Percentiles rank a stretch among this genome's conserved stretches.
Conservation (phyloP, 2,888 invertebrate genomes). For the Strigamia transsilvanica region DNA sequence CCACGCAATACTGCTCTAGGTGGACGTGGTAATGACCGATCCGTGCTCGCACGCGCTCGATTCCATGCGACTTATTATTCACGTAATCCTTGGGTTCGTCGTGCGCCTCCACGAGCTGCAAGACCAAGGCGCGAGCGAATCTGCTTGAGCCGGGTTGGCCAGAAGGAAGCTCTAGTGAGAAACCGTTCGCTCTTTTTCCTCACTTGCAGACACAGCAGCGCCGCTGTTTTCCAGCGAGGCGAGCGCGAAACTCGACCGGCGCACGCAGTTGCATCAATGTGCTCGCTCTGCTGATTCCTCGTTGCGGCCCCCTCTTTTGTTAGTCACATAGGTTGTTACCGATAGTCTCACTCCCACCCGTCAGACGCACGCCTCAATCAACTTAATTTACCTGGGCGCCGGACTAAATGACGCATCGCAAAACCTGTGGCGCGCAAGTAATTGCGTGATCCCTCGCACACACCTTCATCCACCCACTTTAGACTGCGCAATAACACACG, state of each 20-base stretch:
- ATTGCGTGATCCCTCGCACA: slow-evolving; percentile 33
- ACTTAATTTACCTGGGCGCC: slow-evolving; percentile 54
- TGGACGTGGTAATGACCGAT: not conserved
- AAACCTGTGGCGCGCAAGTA: slow-evolving; percentile 51
- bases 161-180: slow-evolving; percentile 13
- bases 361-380: slow-evolving; percentile 51
- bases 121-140: slow-evolving; percentile 1
- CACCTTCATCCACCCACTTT: slow-evolving; percentile 11
- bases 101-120: not conserved
- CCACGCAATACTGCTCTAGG: not conserved
- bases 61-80: slow-evolving; percentile 16
- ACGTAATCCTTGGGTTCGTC: slow-evolving; percentile 23
- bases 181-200: slow-evolving; percentile 29
- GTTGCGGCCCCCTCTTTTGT: not conserved
- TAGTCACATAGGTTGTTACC: slow-evolving; percentile 39
- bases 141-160: not conserved
- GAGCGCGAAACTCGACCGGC: not conserved
- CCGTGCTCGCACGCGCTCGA: not conserved
- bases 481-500: not conserved
- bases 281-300: not conserved
- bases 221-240: slow-evolving; percentile 40
- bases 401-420: slow-evolving; percentile 52
- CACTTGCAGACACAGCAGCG: slow-evolving; percentile 1
- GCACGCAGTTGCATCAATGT: not conserved
- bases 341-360: slow-evolving; percentile 41